phyloP scores from a whole-genome alignment of 2,113 vertebrate species.

The Semnornis frantzii region DNA sequence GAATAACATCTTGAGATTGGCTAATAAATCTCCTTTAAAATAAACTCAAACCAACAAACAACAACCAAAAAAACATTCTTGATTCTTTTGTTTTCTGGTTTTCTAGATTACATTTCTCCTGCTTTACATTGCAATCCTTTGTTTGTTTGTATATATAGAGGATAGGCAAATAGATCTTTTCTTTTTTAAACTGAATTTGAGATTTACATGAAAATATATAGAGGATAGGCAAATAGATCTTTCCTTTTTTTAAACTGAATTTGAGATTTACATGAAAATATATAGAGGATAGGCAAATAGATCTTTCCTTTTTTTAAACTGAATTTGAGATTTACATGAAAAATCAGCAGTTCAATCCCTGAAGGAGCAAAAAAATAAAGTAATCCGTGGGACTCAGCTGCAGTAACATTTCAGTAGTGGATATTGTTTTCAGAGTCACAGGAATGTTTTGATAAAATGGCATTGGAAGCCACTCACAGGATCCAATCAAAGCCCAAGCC shows the following conservation, averaged over 20 bases:
- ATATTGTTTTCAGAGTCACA: neutral
- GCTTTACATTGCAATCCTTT: neutral
- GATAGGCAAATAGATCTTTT: neutral
- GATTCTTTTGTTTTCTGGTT: slow-evolving; percentile 17
- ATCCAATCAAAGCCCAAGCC: neutral
- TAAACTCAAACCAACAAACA: neutral
- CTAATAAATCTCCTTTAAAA: slow-evolving; percentile 46
- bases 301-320: neutral
- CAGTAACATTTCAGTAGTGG: neutral
- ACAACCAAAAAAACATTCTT: neutral
- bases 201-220: neutral
- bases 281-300: neutral
- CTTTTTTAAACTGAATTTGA: neutral
- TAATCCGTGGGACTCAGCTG: neutral
- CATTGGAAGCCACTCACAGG: neutral
- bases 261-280: neutral
- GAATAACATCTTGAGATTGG: neutral
- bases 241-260: neutral
- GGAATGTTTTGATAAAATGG: neutral
- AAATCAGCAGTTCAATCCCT: neutral
- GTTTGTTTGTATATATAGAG: neutral
- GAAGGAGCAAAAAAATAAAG: neutral
- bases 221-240: neutral
- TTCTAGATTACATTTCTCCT: neutral
- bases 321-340: neutral